Base-by-base conservation (phyloP, 2,888 invertebrate species). In the Drosophila sordidula region DNA sequence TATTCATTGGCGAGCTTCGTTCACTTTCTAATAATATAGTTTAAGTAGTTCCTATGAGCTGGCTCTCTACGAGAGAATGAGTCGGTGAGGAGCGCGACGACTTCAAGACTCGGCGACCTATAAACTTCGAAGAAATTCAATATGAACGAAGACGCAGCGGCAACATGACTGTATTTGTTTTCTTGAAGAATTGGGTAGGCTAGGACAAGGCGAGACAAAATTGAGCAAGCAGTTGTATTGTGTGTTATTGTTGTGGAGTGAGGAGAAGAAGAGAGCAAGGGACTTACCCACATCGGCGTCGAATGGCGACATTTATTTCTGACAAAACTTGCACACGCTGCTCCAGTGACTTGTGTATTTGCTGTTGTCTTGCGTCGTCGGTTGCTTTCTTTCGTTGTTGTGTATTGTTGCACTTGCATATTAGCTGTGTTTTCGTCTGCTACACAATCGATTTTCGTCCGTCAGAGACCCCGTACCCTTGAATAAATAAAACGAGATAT, bases 251-350 rank as follows among this genome's bases (percentile, higher is more conserved):
- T 80, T 89, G 42, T 46, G 11, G 4, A 36, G 2, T 2, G 12
- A 39, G 6, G 22, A 29, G 80, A 90, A 45, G 16, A n/a, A 8
- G 4, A 0, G 26, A 9, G 9, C 29, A 89, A 14, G 25, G 42
- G 18, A 93, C 95, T 93, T 93, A 97, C 97, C 97, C 90, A 97
- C 96, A 93, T 96, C 96, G 91, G 94, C 94, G 93, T 97, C 97
- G 91, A 97, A 96, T 66, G 96, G 95, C 85, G 96, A 95, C 96
- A 96, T 96, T 74, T 85, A 58, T 52, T 66, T n/a, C n/a, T 75
- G 42, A 55, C 67, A 56, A 70, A 61, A 67, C 64, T n/a, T n/a
- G 51, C 34, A 46, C 67, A 65, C 71, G 67, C 54, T 55, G 63
- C 62, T 83, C 64, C 29, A 59, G 74, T 61, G 47, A 68, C 66